Conservation (phyloP, 2,797 vertebrate species). For the Sciurus carolinensis region DNA sequence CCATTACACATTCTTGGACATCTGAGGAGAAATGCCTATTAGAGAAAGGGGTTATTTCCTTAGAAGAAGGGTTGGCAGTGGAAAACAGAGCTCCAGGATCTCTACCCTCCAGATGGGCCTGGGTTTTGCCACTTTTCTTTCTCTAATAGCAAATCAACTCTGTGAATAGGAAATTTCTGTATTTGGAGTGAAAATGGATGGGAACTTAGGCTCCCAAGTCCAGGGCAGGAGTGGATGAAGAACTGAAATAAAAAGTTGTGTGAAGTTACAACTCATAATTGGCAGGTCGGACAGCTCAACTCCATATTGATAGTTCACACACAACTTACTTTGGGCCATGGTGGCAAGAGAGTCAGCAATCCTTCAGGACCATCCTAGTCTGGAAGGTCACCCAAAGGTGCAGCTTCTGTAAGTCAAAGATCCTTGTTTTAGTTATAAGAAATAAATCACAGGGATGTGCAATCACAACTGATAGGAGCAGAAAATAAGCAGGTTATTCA, state of each 20-base stretch:
- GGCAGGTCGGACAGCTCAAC: constrained; percentile 69
- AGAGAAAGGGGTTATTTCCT: constrained; percentile 31
- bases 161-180: constrained; percentile 64
- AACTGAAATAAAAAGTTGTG: constrained; percentile 55
- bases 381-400: background rate
- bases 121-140: constrained; percentile 73
- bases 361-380: constrained; percentile 11
- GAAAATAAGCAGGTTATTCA: background rate
- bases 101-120: constrained; percentile 43
- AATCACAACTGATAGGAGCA: background rate
- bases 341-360: constrained; percentile 68
- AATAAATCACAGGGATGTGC: background rate
- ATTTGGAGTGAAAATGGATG: constrained; percentile 65
- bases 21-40: background rate
- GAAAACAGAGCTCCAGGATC: constrained; percentile 60
- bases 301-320: constrained; percentile 78
- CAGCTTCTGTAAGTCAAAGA: background rate
- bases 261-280: constrained; percentile 76
- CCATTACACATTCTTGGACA: background rate
- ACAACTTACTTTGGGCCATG: constrained; percentile 68
- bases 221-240: constrained; percentile 54
- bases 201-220: constrained; percentile 61
- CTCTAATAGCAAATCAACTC: constrained; percentile 47
- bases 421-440: background rate
- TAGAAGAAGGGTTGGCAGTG: background rate